Conservation (phyloP, 2,113 vertebrate species). For the Oncorhynchus clarkii region DNA sequence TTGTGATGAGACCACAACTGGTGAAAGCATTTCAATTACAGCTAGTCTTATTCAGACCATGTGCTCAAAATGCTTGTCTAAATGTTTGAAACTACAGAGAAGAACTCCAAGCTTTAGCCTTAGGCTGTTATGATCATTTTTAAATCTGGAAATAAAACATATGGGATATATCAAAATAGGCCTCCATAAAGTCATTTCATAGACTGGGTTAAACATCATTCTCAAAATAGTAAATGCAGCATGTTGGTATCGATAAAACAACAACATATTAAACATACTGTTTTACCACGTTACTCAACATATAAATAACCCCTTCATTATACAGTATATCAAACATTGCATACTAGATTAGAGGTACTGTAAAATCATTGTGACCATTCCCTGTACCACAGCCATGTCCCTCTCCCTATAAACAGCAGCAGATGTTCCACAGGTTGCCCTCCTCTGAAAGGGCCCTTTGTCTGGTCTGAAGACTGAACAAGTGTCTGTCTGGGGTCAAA, state of each 20-base stretch:
- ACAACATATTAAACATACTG: neutral
- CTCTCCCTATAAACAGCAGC: conserved; percentile 38
- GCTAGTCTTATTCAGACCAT: neutral
- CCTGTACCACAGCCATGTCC: conserved; percentile 8
- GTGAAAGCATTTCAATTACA: neutral
- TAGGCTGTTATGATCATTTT: neutral
- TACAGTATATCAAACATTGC: neutral
- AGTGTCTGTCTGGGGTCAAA: conserved; percentile 62
- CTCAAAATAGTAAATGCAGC: neutral
- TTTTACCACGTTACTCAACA: too few relatives aligned
- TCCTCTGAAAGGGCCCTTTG: conserved; percentile 65
- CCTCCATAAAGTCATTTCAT: neutral
- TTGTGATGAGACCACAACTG: neutral
- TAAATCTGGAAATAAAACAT: neutral
- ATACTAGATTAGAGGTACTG: too few relatives aligned
- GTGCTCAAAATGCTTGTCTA: neutral
- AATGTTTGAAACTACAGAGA: neutral
- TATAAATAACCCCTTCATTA: neutral
- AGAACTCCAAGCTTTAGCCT: neutral
- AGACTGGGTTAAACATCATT: neutral
- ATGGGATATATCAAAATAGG: neutral
- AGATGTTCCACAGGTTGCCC: conserved; percentile 63
- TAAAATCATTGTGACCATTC: neutral
- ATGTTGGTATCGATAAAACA: neutral
- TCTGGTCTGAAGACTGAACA: conserved; percentile 61